Evolutionary conservation across 2,113 vertebrate genomes (phyloP), one percentile per base, ranked within the genome.

Genomic region (Colinus virginianus): DNA sequence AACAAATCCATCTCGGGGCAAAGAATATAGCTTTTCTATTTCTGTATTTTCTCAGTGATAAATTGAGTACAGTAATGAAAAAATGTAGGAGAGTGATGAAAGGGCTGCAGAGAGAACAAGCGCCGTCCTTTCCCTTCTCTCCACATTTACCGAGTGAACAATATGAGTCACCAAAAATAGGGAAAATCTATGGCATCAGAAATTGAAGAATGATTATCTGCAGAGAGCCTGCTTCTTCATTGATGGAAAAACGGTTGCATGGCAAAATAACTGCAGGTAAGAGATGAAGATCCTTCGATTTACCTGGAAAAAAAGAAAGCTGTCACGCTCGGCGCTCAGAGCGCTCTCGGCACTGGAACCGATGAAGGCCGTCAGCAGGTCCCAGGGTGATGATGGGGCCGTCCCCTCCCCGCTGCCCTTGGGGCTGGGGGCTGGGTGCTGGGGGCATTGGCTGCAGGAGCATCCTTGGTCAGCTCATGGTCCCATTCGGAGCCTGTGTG

Each of bases 31-130:
- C 46, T 90, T 68, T 85, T 69, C 92, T 86, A 16, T 71, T 84
- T 48, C 89, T 93, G 85, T 89, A 62, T 90, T 92, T 92, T 90
- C 93, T 92, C 90, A 74, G 89, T 90, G 95, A 93, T 87, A 94
- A 90, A 92, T 89, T 90, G 90, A 87, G 89, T 76, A 77, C 70
- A 90, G 75, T 92, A 92, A 96, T 93, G 80, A 92, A 94, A 92
- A 94, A 95, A 84, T 69, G 61, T 79, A 71, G 80, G 78, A 84
- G 83, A 87, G 61, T 76, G 95, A 90, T 96, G 90, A 90, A 93
- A 94, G 90, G 78, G 89, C 86, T 94, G 91, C 84, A 78, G 80
- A 91, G 86, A 53, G 96, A 93, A 64, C 92, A 93, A 92, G 80
- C 55, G 79, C 70, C 38, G 7, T 68, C 84, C 90, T 63, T 87